Evolutionary conservation across 2,888 invertebrate species (phyloP), one percentile per base, ranked within the genome.

Genomic region (Orthonevra nobilis): DNA sequence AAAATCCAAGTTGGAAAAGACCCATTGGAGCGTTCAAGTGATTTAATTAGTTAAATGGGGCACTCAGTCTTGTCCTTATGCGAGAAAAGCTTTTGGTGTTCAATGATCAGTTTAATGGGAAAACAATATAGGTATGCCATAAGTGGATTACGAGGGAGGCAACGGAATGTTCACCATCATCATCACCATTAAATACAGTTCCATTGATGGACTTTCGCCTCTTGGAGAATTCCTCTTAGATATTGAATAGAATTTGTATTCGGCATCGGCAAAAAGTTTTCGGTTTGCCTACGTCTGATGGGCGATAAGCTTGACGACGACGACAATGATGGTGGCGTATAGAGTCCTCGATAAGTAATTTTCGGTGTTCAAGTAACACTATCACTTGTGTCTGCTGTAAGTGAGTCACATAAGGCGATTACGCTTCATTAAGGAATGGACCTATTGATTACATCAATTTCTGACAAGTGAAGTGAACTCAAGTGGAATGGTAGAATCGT

Each of bases 81-180:
- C 23, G 58, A 81, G 81, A 83, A 73, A 83, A 83, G 84, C 84
- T 84, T 84, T 83, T 83, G 83, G 83, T 86, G 85, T 85, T 86
- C 87, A 86, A 85, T 86, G 86, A 88, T 87, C 87, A 87, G 85
- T 87, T 87, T 87, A 88, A 88, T 87, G 84, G 86, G 87, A 84
- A 86, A 87, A 87, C 87, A 87, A 87, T 87, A 86, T 86, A 86
- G 85, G 86, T 86, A 85, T 85, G 60, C 64, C 42, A 28, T 61
- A 66, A 72, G 72, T 70, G 72, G 66, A 79, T 77, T 66, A 77
- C 32, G 42, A 48, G 46, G 50, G 46, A 60, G 32, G 60, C 28
- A 66, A 28, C 44, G 64, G 63, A 54, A 63, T 60, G 42, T 19
- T 52, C 36, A 23, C 5, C 10, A 17, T n/a, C n/a, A n/a, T n/a